Percentiles rank a stretch among this genome's conserved stretches.
Conservation (phyloP, 2,113 vertebrate genomes). For the Hyla sarda region DNA sequence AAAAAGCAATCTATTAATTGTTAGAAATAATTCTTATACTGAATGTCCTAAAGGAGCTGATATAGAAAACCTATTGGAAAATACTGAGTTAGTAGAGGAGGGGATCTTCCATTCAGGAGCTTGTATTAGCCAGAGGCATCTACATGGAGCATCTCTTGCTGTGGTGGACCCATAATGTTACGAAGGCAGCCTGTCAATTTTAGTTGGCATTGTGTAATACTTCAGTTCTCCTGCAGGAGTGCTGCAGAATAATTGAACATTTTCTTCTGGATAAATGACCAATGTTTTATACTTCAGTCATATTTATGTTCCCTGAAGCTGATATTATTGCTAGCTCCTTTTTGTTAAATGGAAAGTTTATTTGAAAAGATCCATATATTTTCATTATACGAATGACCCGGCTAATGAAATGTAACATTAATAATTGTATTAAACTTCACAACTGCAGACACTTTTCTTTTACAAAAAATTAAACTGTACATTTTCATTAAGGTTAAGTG, state of each 20-base stretch:
- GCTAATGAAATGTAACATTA: constrained; percentile 3
- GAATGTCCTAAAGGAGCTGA: too few relatives aligned
- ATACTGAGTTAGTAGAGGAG: too few relatives aligned
- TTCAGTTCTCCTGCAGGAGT: neutral
- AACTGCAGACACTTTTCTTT: neutral
- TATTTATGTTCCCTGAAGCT: neutral
- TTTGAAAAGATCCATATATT: neutral
- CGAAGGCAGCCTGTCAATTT: neutral
- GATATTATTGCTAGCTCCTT: neutral
- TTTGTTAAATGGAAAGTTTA: neutral
- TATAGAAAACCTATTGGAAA: too few relatives aligned
- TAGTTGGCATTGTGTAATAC: neutral
- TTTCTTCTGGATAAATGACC: neutral
- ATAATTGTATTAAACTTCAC: constrained; percentile 15
- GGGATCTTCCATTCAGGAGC: too few relatives aligned
- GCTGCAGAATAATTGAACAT: neutral
- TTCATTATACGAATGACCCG: neutral
- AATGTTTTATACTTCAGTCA: neutral
- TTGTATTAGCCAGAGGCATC: too few relatives aligned
- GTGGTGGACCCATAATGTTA: too few relatives aligned
- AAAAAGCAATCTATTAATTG: too few relatives aligned
- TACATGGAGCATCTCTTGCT: too few relatives aligned
- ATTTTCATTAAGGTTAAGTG: too few relatives aligned
- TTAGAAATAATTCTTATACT: too few relatives aligned
- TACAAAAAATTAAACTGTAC: too few relatives aligned